phyloP scores from a whole-genome alignment of 2,113 vertebrate species.

The Onychostoma macrolepis region DNA sequence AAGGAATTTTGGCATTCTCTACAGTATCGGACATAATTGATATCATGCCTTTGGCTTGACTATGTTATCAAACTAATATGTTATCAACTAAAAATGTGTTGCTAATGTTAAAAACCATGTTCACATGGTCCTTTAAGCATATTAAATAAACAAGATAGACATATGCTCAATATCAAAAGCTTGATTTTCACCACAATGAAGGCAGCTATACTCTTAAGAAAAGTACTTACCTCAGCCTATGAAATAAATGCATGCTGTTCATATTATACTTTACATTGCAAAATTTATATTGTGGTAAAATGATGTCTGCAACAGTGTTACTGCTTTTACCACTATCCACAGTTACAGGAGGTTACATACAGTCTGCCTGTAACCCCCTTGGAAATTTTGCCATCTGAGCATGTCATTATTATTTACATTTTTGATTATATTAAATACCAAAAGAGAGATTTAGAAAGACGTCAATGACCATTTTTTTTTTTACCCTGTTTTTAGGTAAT shows the following conservation, averaged over 20 bases:
- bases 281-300: neutral
- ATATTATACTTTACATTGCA: neutral
- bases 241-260: neutral
- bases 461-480: neutral
- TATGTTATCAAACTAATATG: too few species aligned
- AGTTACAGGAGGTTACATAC: neutral
- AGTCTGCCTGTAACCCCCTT: neutral
- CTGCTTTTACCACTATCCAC: neutral
- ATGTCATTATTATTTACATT: neutral
- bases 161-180: too few species aligned
- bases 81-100: too few species aligned
- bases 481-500: neutral
- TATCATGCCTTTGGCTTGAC: too few species aligned
- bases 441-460: neutral
- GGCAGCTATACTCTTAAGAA: neutral
- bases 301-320: neutral
- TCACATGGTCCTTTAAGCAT: too few species aligned
- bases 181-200: neutral
- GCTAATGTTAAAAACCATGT: too few species aligned
- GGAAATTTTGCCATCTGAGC: neutral
- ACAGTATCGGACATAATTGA: too few species aligned
- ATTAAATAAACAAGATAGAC: too few species aligned
- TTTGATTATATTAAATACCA: neutral
- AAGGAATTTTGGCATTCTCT: too few species aligned
- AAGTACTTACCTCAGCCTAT: neutral